A percentile compares a stretch with the other conserved stretches of the same genome.
Evolutionary conservation across 2,888 invertebrate genomes (phyloP).

Genomic region (Dasysyrphus tricinctus): DNA sequence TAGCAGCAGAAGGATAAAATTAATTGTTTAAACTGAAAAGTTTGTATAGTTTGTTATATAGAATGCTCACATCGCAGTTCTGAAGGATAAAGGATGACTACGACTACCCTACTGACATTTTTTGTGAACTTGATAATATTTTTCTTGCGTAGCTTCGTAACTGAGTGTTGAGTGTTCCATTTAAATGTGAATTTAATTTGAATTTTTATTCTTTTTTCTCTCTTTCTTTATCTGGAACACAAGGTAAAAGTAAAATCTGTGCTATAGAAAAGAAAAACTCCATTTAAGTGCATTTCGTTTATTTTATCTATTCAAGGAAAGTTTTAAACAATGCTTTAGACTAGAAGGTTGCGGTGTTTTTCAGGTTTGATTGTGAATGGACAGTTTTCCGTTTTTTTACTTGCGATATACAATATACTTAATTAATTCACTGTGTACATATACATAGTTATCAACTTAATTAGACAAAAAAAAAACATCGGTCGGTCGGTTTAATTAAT

Average conservation of each 20-base stretch:
- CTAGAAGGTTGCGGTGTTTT: too few species aligned
- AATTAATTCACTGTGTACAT: too few species aligned
- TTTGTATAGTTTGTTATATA: conserved; percentile 14
- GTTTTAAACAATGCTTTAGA: too few species aligned
- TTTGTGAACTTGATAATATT: conserved; percentile 36
- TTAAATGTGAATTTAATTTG: conserved; percentile 12
- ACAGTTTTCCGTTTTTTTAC: too few species aligned
- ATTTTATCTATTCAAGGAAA: neutral
- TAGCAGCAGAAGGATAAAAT: conserved; percentile 7
- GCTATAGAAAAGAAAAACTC: neutral
- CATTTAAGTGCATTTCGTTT: conserved; percentile 1
- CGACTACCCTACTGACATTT: neutral
- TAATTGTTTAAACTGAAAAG: conserved; percentile 63
- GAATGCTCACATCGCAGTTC: neutral
- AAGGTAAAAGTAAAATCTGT: neutral
- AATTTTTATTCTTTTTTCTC: neutral
- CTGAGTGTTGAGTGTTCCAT: conserved; percentile 7
- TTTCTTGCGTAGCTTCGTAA: conserved; percentile 3
- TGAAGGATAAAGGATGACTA: neutral
- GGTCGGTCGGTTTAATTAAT: too few species aligned
- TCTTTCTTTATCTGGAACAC: neutral
- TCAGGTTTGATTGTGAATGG: too few species aligned
- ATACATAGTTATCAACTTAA: too few species aligned
- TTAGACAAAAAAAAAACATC: too few species aligned
- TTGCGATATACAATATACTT: too few species aligned